These are phyloP conservation scores for Aptenodytes patagonicus DNA, from an alignment of 2,113 vertebrate species.

Conservation along the genomic window DNA sequence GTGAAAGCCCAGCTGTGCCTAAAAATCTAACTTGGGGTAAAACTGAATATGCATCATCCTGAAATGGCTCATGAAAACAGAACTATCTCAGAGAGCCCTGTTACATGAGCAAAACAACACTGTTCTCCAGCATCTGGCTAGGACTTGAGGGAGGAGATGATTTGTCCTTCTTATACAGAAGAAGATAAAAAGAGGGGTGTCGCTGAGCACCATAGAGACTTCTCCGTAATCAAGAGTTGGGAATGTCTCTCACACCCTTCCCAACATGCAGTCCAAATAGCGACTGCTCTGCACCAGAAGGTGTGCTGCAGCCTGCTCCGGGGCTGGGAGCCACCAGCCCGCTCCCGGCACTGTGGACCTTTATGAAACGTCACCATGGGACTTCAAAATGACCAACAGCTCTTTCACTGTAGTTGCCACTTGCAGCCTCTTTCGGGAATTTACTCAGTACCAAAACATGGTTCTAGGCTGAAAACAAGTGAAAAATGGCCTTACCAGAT, in stretches of 20 bases:
- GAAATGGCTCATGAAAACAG: not conserved
- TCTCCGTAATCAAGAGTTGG: not conserved
- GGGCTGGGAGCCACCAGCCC: not conserved
- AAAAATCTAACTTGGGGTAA: not conserved
- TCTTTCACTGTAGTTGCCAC: not conserved
- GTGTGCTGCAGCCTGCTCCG: not conserved
- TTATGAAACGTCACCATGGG: not conserved
- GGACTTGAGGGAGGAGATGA: not conserved
- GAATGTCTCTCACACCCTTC: not conserved
- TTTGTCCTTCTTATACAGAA: not conserved
- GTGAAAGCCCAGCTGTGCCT: not conserved
- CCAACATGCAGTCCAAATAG: not conserved
- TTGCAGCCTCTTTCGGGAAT: not conserved
- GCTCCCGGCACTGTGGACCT: rapidly evolving
- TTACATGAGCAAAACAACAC: not conserved
- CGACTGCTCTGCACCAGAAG: not conserved
- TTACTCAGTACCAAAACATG: not conserved
- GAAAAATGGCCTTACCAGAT: not conserved
- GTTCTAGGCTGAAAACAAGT: not conserved
- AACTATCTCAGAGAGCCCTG: not conserved
- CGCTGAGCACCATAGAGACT: not conserved
- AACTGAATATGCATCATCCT: not conserved
- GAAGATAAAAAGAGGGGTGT: not conserved
- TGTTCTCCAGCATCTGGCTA: not conserved
- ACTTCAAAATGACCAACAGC: not conserved